Conservation (phyloP, 2,797 vertebrate genomes). For the Valencia hispanica region DNA sequence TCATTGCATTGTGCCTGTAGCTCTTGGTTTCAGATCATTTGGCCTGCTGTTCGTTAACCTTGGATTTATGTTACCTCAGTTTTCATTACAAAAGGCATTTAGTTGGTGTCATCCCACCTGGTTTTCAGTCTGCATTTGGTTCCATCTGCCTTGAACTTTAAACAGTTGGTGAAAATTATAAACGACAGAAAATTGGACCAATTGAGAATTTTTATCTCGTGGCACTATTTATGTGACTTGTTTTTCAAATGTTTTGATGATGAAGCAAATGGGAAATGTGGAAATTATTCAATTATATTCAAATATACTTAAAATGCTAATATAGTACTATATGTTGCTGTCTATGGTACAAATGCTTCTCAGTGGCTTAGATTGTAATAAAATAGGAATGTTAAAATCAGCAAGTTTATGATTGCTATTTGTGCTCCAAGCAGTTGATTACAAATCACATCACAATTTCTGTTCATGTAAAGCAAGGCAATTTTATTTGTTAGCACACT, state of each 20-base stretch:
- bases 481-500: too few relatives aligned
- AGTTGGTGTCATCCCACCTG: neutral
- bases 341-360: neutral
- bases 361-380: neutral
- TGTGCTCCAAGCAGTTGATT: neutral
- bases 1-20: neutral
- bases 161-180: neutral
- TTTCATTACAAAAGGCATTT: neutral
- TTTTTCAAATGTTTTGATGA: too few relatives aligned
- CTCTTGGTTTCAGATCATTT: slow-evolving; percentile 2
- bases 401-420: neutral
- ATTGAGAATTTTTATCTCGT: neutral
- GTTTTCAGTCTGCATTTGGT: neutral
- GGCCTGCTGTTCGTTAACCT: neutral
- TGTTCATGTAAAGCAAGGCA: too few relatives aligned
- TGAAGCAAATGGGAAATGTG: neutral
- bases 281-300: neutral
- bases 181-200: neutral
- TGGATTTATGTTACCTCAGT: neutral
- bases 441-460: neutral
- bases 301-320: too few relatives aligned
- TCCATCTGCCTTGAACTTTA: neutral
- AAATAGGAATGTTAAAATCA: neutral
- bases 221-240: neutral
- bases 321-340: neutral